Conservation (phyloP, 2,113 vertebrate genomes). For the Uria aalge region DNA sequence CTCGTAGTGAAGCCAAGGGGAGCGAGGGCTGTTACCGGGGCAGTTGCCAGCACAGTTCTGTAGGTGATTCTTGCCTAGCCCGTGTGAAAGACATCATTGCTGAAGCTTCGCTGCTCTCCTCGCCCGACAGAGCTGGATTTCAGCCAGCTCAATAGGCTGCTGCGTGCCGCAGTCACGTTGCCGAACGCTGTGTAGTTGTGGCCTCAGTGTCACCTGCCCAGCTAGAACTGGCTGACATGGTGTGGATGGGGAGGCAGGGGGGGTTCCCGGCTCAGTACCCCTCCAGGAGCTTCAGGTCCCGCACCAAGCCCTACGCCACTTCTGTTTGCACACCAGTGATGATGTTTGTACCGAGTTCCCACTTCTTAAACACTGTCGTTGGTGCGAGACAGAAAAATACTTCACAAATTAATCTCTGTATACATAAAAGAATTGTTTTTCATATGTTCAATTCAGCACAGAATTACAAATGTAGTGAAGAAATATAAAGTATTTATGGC, state of each 20-base stretch:
- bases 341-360: not conserved
- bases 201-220: not conserved
- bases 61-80: not conserved
- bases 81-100: accelerated
- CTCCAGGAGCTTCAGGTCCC: not conserved
- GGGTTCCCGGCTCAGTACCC: not conserved
- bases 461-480: not conserved
- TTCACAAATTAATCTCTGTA: not conserved
- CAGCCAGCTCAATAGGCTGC: not conserved
- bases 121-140: not conserved
- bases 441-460: not conserved
- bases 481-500: not conserved
- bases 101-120: not conserved
- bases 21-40: not conserved
- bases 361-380: not conserved
- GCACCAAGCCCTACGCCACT: not conserved
- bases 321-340: not conserved
- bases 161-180: not conserved
- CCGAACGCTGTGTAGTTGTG: accelerated
- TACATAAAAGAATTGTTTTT: not conserved
- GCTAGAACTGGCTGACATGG: not conserved
- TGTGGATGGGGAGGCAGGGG: accelerated
- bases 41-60: accelerated
- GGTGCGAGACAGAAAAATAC: not conserved
- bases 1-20: not conserved